Evolutionary conservation across 2,888 invertebrate species (phyloP).

Genomic region (Parascotia fuliginaria): DNA sequence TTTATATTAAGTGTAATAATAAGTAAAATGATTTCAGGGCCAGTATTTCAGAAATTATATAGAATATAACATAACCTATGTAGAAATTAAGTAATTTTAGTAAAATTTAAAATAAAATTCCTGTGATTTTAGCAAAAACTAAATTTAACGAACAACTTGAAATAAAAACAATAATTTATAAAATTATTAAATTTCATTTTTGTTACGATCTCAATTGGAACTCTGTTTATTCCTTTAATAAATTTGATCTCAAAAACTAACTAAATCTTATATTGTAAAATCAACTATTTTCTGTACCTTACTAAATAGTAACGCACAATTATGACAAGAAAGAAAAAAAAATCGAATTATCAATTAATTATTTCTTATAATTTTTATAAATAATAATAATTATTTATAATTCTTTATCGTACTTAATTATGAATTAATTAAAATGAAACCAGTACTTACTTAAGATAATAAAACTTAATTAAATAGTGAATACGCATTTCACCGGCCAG

Average conservation of each 20-base stretch:
- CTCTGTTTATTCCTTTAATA: constrained; percentile 39
- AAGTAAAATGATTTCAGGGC: constrained; percentile 55
- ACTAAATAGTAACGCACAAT: constrained; percentile 16
- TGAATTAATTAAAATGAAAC: constrained; percentile 8
- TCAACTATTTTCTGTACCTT: constrained; percentile 8
- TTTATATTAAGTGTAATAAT: constrained; percentile 2
- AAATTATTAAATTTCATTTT: constrained; percentile 3
- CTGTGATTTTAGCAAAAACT: constrained; percentile 14
- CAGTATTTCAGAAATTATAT: constrained; percentile 75
- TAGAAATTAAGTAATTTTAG: constrained; percentile 11
- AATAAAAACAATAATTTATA: not conserved
- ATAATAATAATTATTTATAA: no score
- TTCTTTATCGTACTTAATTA: no score
- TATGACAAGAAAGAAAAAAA: not conserved
- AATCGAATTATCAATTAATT: not conserved
- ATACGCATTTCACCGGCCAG: constrained; percentile 73
- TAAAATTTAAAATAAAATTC: constrained; percentile 11
- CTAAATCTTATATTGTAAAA: not conserved
- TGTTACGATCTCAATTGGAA: constrained; percentile 76
- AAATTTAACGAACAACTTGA: not conserved
- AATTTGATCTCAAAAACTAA: constrained; percentile 59
- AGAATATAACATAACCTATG: constrained; percentile 14
- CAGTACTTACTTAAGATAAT: constrained; percentile 23
- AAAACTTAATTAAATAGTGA: constrained; percentile 9
- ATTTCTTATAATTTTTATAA: no score